Conservation (phyloP, 1,140 invertebrate genomes). For the Spodoptera litura region DNA sequence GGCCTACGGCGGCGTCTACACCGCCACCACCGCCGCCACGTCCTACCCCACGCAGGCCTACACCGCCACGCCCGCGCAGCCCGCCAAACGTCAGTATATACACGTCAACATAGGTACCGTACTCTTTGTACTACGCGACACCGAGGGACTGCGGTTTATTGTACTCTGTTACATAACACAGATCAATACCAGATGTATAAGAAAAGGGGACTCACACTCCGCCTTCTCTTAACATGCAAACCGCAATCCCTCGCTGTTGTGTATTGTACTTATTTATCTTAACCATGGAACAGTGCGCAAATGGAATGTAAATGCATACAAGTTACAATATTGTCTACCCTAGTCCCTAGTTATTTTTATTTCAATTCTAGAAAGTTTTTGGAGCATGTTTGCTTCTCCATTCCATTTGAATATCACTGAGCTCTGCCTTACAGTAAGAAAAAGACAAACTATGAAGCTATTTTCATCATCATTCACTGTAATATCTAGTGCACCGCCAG, state of each 20-base stretch:
- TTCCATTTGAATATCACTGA: slow-evolving; percentile 20
- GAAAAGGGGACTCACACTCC: slow-evolving; percentile 8
- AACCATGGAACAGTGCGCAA: slow-evolving; percentile 7
- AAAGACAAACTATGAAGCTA: slow-evolving; percentile 3
- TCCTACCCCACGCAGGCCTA: slow-evolving; percentile 80
- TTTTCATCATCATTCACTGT: neutral
- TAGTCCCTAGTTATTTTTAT: no score
- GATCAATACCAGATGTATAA: neutral
- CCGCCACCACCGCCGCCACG: slow-evolving; percentile 79
- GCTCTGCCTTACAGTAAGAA: neutral
- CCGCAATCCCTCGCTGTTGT: slow-evolving; percentile 20
- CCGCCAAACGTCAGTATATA: slow-evolving; percentile 75
- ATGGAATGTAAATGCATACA: neutral
- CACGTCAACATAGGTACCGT: slow-evolving; percentile 32
- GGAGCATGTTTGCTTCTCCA: slow-evolving; percentile 13
- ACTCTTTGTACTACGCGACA: slow-evolving; percentile 25
- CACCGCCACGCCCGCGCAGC: slow-evolving; percentile 71
- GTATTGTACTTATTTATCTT: slow-evolving; percentile 26
- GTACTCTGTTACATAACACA: neutral
- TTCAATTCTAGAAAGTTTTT: neutral
- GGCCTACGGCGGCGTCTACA: slow-evolving; percentile 85
- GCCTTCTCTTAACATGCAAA: neutral
- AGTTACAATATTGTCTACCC: neutral
- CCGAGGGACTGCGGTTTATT: slow-evolving; percentile 11
- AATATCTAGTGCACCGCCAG: neutral